Evolutionary conservation across 2,888 invertebrate genomes (phyloP), one percentile per base, ranked within the genome.

Genomic region (Ceraclea dissimilis): DNA sequence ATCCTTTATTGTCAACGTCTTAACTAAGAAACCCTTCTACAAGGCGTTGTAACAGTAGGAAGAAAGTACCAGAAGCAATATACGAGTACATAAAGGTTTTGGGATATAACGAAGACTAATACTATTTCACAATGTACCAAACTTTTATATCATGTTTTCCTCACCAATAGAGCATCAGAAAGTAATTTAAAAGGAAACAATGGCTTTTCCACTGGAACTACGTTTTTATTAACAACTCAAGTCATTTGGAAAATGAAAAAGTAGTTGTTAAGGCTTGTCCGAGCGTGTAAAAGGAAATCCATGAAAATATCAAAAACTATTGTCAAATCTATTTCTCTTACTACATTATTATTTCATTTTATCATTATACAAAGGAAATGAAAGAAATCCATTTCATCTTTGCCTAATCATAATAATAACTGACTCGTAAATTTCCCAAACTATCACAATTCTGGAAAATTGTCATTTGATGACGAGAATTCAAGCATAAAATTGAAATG

Each of bases 1-100:
- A 61, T 61, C 52, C 61, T 51, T 59, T 61, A 61, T 55, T 61
- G 59, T 59, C 59, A 55, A 55, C 57, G 57, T 47, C 49, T 44
- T 33, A 13, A 39, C 39, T 39, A 39, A 39, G 39, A 16, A 39
- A n/a, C 39, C 39, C 39, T 39, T 39, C 16, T 4, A 13, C 2
- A 16, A n/a, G 13, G 13, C 8, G 16, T 8, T 8, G 13, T 31
- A 31, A 31, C 31, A 11, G 8, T 8, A 31, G 31, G 11, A 6
- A 31, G 6, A 11, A 11, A 31, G 11, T 8, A 6, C 31, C 31
- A 31, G 6, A 31, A 11, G 11, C 16, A 39, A 8, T 39, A 39
- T 39, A 4, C 16, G 5, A 16, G 8, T 4, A 4, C 5, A 39
- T 8, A 16, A 39, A 39, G 39, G 13, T 39, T 39, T 8, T 39